Evolutionary conservation across 1,140 invertebrate genomes (phyloP), one percentile per base, ranked within the genome.

Genomic region (Tetragnatha versicolor): DNA sequence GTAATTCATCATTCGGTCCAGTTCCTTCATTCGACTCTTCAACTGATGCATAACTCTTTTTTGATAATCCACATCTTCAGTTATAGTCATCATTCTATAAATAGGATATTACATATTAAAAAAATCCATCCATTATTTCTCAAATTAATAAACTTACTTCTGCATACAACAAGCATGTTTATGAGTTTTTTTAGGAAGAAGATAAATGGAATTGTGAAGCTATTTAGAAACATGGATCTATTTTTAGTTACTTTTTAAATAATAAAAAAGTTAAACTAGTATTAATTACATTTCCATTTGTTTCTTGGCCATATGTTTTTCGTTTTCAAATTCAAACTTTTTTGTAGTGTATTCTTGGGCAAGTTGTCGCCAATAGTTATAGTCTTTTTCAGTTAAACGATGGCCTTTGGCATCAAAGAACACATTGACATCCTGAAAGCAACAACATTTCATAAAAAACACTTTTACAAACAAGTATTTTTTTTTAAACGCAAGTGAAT

Each of bases 301-400:
- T 37, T 81, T 78, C 49, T 81, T 81, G 17, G 49, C 25, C 4
- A 60, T 33, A 20, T 81, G 61, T 25, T 80, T 68, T 35, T 82
- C 82, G 65, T 73, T 69, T 25, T 78, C 75, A 35, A 78, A 60
- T 22, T 82, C 69, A 14, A 53, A 65, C 33, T 81, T 69, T 20
- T 66, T 25, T 22, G 55, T 70, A 22, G 47, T 42, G 72, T 80
- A 83, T n/a, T 83, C 82, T 35, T 73, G 68, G 49, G 82, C 81
- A 10, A 83, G 27, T 31, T 80, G 80, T 20, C 82, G 78, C 82
- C 82, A 83, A 37, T 82, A 83, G 17, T 81, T 78, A 49, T 81
- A 83, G 73, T 82, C 81, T 42, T 80, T 81, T 42, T 81, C 80
- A 47, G 79, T 53, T 42, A 80, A 70, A 10, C 72, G 45, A 37